Base-by-base conservation (phyloP, 2,113 vertebrate species). In the Onychostoma macrolepis region DNA sequence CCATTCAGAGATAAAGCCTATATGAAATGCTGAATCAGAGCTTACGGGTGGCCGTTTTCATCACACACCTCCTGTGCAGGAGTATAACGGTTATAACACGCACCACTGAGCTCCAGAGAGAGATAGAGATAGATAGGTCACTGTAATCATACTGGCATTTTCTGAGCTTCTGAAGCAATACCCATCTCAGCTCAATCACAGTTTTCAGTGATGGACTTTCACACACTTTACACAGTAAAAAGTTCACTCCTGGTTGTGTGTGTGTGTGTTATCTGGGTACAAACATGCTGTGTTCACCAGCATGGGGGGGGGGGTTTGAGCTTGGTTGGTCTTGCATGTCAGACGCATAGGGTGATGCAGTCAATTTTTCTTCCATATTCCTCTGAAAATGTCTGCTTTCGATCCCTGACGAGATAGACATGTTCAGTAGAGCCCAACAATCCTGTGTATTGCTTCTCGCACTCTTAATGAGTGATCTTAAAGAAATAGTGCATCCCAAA, bases 131-230 rank as follows among this genome's bases (percentile, higher is more conserved):
- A 61, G 74, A 87, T 67, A 43, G 75, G 65, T 74, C 30, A 88
- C 69, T 87, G 80, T 79, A 85, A 90, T 89, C 80, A 72, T 58
- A 53, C 53, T 36, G 28, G 43, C 17, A 36, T 88, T 84, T 81
- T 82, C 86, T 78, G 65, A 85, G 74, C 80, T 81, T 76, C 83
- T 78, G 56, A 83, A 81, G 75, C 80, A 53, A 50, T 50, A 33
- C 26, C 30, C 41, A 77, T 53, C 81, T 78, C 28, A 75, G 17
- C 82, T 85, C 58, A 74, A 58, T 86, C 79, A 61, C 71, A 86
- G n/a, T 45, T 72, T 65, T 63, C 48, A 74, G 36, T 63, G 50
- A 78, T 83, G 30, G 74, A 77, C 30, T 50, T 78, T 86, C 56
- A 63, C 74, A 77, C 75, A 48, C 33, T 84, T 50, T 24, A 77